Percentiles rank a stretch among this genome's conserved stretches.
phyloP scores from a whole-genome alignment of 2,888 invertebrate genomes.

The Patella ulyssiponensis region DNA sequence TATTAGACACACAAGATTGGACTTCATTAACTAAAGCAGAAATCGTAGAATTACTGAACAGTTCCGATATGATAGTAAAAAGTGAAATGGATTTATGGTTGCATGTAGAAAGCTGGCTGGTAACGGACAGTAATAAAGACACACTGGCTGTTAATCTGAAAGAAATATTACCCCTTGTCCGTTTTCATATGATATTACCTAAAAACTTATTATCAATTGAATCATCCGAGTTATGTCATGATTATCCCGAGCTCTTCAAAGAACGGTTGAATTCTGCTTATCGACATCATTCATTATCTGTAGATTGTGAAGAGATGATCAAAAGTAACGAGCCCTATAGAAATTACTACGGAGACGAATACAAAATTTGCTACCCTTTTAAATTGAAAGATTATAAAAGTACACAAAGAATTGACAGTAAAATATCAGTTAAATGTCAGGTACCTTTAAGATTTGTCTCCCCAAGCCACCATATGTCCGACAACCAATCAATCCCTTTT shows the following conservation, averaged over 20 bases:
- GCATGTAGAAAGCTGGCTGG: constrained; percentile 56
- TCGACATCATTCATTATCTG: constrained; percentile 60
- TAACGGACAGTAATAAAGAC: constrained; percentile 44
- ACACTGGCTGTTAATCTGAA: constrained; percentile 46
- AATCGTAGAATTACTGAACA: constrained; percentile 57
- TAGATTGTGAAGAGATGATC: constrained; percentile 35
- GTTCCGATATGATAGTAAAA: constrained; percentile 58
- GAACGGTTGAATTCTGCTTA: constrained; percentile 55
- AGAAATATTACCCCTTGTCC: constrained; percentile 51
- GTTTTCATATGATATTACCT: constrained; percentile 62
- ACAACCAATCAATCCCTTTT: constrained; percentile 3
- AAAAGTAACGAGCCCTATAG: constrained; percentile 48
- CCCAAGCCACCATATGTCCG: constrained; percentile 12
- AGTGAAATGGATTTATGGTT: constrained; percentile 58
- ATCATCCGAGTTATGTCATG: constrained; percentile 46
- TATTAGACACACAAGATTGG: constrained; percentile 61
- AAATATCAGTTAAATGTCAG: constrained; percentile 44
- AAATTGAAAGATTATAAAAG: constrained; percentile 48
- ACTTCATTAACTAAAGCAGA: constrained; percentile 49
- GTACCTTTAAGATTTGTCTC: constrained; percentile 49
- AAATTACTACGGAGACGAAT: constrained; percentile 52
- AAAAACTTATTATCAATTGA: constrained; percentile 56
- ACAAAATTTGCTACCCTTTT: constrained; percentile 50
- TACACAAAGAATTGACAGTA: constrained; percentile 60
- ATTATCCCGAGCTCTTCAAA: constrained; percentile 45